Evolutionary conservation across 2,888 invertebrate species (phyloP).

Genomic region (Sphinx pinastri): DNA sequence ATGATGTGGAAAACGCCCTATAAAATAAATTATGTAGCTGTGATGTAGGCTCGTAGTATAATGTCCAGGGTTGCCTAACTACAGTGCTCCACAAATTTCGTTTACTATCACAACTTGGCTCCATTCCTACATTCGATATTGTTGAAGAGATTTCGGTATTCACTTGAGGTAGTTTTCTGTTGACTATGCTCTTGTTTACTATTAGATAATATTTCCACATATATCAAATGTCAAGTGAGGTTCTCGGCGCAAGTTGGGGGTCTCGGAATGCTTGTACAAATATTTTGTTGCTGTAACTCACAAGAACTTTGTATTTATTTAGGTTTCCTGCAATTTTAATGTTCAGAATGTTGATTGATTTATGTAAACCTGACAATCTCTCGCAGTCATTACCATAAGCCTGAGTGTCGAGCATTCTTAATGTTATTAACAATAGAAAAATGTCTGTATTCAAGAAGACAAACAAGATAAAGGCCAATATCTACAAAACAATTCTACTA

Average conservation of each 20-base stretch:
- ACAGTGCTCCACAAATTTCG: background rate
- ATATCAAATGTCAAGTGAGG: slow-evolving; percentile 8
- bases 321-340: no score
- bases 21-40: slow-evolving; percentile 17
- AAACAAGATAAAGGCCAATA: no score
- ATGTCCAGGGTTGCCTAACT: slow-evolving; percentile 13
- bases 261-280: background rate
- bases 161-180: slow-evolving; percentile 13
- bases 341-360: no score
- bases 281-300: background rate
- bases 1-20: background rate
- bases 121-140: slow-evolving; percentile 1
- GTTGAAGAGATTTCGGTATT: background rate
- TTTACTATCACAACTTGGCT: slow-evolving; percentile 4
- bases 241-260: background rate
- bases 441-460: no score
- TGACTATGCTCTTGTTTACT: slow-evolving; percentile 3
- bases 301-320: no score
- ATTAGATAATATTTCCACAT: slow-evolving; percentile 9
- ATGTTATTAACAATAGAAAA: no score
- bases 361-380: no score
- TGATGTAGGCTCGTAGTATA: no score
- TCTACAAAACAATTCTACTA: no score
- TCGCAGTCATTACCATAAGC: no score
- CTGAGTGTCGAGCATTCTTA: no score